A percentile compares a stretch with the other conserved stretches of the same genome.
phyloP scores from a whole-genome alignment of 2,888 invertebrate species.

The Pogonocherus hispidulus region DNA sequence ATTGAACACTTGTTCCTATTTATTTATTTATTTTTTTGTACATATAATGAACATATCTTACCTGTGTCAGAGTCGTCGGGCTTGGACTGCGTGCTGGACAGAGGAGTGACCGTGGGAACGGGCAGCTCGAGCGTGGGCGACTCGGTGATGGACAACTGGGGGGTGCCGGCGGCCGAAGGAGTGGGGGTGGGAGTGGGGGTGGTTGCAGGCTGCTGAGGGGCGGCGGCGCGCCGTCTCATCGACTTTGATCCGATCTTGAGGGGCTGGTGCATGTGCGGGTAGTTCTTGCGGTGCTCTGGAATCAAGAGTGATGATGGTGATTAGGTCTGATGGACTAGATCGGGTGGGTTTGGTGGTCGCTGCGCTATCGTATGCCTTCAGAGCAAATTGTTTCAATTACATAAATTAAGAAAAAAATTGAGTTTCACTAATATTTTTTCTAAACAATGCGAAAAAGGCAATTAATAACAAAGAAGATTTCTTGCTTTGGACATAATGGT shows the following conservation, averaged over 20 bases:
- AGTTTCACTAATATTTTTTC: no score
- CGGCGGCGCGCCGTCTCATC: constrained; percentile 69
- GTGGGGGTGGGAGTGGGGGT: constrained; percentile 48
- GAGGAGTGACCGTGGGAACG: constrained; percentile 45
- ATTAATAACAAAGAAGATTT: no score
- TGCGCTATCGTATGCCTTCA: no score
- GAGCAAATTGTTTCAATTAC: no score
- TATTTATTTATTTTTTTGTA: no score
- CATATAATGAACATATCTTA: constrained; percentile 8
- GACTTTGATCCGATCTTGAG: constrained; percentile 73
- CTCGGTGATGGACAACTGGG: constrained; percentile 47
- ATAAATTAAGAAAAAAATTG: no score
- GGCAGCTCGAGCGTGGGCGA: constrained; percentile 40
- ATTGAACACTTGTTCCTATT: no score
- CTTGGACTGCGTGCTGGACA: constrained; percentile 48
- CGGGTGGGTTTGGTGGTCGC: no score
- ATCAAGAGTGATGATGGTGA: constrained; percentile 45
- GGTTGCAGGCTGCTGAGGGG: constrained; percentile 55
- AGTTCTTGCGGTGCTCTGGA: constrained; percentile 75
- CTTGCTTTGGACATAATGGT: no score
- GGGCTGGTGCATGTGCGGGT: constrained; percentile 76
- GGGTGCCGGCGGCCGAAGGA: constrained; percentile 45
- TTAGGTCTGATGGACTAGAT: not conserved
- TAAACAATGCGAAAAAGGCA: no score
- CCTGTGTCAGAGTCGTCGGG: constrained; percentile 47